Percentiles rank a stretch among this genome's conserved stretches.
Evolutionary conservation across 2,888 invertebrate genomes (phyloP).

Genomic region (Sericinus montela): DNA sequence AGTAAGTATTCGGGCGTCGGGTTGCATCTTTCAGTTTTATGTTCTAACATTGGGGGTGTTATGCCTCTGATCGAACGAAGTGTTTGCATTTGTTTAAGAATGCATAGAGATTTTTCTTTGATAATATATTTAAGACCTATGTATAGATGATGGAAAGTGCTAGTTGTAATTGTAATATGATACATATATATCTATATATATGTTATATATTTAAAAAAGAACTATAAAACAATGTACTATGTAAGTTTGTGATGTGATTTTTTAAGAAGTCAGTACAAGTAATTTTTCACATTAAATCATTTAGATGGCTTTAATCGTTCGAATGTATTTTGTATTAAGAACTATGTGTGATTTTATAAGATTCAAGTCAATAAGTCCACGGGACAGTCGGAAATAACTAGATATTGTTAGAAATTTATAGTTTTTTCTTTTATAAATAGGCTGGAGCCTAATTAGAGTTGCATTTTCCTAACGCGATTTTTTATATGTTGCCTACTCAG

Average conservation of each 20-base stretch:
- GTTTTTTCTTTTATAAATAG: constrained; percentile 21
- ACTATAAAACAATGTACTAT: constrained; percentile 29
- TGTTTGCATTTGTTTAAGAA: constrained; percentile 71
- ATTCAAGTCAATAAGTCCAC: not conserved
- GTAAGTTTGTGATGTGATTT: constrained; percentile 59
- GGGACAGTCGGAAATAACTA: constrained; percentile 7
- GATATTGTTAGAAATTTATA: constrained; percentile 19
- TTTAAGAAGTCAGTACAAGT: constrained; percentile 59
- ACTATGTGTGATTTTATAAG: constrained; percentile 32
- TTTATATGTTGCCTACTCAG: constrained; percentile 44
- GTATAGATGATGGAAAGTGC: constrained; percentile 37
- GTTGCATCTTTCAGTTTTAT: constrained; percentile 64
- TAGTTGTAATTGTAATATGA: constrained; percentile 34
- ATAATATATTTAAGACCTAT: constrained; percentile 29
- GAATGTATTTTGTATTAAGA: constrained; percentile 45
- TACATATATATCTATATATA: constrained; percentile 22
- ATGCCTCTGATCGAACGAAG: constrained; percentile 45
- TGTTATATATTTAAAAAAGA: no score
- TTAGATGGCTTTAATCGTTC: constrained; percentile 54
- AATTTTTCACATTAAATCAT: constrained; percentile 45
- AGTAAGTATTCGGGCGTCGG: constrained; percentile 37
- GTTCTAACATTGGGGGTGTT: constrained; percentile 53
- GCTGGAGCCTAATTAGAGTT: constrained; percentile 32
- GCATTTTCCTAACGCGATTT: constrained; percentile 42
- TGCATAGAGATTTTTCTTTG: constrained; percentile 54